A percentile compares a stretch with the other conserved stretches of the same genome.
Conservation (phyloP, 2,888 invertebrate species). For the Hypsopygia costalis region DNA sequence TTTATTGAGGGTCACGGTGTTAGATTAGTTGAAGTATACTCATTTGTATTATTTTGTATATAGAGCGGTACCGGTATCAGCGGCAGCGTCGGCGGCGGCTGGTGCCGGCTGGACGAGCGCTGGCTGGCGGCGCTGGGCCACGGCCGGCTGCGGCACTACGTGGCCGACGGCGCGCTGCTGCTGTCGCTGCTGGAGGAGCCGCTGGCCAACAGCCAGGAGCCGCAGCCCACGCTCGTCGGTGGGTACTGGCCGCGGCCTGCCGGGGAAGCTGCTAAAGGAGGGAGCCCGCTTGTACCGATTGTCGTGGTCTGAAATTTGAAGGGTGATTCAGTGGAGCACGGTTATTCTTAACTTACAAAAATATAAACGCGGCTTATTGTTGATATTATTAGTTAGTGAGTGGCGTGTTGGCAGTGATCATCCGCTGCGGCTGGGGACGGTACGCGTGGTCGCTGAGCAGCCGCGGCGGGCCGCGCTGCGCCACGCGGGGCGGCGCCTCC, state of each 20-base stretch:
- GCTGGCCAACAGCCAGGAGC: conserved; percentile 94
- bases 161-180: conserved; percentile 93
- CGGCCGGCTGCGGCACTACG: conserved; percentile 85
- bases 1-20: no score
- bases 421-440: conserved; percentile 96
- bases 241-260: no score
- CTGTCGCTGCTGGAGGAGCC: conserved; percentile 95
- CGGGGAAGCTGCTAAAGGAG: no score
- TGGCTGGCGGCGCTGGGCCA: conserved; percentile 85
- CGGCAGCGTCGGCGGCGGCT: conserved; percentile 86
- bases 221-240: conserved; percentile 92
- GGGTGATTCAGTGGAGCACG: no score
- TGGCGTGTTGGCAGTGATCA: no score
- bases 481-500: conserved; percentile 81
- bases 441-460: conserved; percentile 96
- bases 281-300: no score
- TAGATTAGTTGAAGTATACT: no score
- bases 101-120: conserved; percentile 93
- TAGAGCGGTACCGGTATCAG: conserved; percentile 84
- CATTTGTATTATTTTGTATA: not conserved
- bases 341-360: no score
- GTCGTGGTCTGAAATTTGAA: no score
- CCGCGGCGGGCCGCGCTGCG: conserved; percentile 92
- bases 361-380: no score
- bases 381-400: no score